These are phyloP conservation scores for Sialia sialis DNA, from an alignment of 2,113 vertebrate genomes.

Conservation along the genomic window DNA sequence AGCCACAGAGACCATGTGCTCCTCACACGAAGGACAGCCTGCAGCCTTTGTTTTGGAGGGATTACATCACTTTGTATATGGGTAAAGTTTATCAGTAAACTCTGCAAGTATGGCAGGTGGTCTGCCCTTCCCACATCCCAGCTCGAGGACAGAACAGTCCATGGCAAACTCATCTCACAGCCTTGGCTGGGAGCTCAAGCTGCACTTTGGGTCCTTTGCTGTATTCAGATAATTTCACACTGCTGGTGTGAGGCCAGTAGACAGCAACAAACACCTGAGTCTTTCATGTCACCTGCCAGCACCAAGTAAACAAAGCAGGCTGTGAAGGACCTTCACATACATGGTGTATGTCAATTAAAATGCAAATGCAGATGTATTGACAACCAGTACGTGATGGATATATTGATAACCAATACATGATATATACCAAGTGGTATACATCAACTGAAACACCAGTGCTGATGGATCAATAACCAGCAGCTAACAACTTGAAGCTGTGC, in stretches of 20 bases:
- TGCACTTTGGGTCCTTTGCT: not conserved
- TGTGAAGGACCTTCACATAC: not conserved
- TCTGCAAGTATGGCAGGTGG: not conserved
- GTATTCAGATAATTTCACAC: not conserved
- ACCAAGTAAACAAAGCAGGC: not conserved
- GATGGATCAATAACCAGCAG: not conserved
- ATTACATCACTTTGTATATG: rapidly evolving
- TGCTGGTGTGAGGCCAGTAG: not conserved
- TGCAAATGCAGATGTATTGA: not conserved
- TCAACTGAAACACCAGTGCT: not conserved
- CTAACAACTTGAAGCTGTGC: not conserved
- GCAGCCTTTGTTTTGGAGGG: not conserved
- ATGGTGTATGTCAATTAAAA: not conserved
- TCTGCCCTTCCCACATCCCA: not conserved
- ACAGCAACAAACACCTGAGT: not conserved
- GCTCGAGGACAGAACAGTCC: not conserved
- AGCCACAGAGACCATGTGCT: not conserved
- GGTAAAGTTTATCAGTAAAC: not conserved
- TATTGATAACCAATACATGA: not conserved
- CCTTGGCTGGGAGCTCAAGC: not conserved
- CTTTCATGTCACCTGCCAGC: not conserved
- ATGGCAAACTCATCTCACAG: not conserved
- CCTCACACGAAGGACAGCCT: not conserved
- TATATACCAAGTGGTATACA: not conserved
- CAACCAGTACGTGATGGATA: not conserved